These are phyloP conservation scores for Dipodomys ordii DNA, from an alignment of 2,113 vertebrate species.

Conservation along the genomic window DNA sequence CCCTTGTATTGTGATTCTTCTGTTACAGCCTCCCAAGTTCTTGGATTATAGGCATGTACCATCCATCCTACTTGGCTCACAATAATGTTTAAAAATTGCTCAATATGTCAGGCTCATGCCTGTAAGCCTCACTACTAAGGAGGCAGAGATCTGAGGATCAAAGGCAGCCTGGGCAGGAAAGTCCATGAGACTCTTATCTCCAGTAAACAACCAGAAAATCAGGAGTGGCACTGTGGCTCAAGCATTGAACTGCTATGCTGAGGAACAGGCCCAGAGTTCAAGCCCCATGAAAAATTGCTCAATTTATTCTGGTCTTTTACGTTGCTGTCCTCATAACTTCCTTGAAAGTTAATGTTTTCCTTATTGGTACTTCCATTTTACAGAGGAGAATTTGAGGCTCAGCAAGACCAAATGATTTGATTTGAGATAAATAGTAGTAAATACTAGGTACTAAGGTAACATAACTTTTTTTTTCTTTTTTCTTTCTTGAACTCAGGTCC, in stretches of 20 bases:
- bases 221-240: too few species aligned
- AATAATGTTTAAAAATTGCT: slow-evolving; percentile 22
- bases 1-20: not conserved
- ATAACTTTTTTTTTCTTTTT: too few species aligned
- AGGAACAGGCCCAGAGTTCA: too few species aligned
- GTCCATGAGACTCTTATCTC: too few species aligned
- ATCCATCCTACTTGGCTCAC: not conserved
- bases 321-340: slow-evolving; percentile 21
- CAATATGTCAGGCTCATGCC: not conserved
- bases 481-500: too few species aligned
- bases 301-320: slow-evolving; percentile 26
- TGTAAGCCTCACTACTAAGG: too few species aligned
- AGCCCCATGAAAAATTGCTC: not conserved
- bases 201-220: too few species aligned
- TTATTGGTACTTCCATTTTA: slow-evolving; percentile 41
- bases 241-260: too few species aligned
- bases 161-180: too few species aligned
- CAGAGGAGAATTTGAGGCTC: slow-evolving; percentile 30
- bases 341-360: not conserved
- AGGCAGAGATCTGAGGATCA: too few species aligned
- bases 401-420: slow-evolving; percentile 50
- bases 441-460: not conserved
- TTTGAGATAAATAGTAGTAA: slow-evolving; percentile 39
- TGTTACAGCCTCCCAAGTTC: not conserved
- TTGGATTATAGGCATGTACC: not conserved